Conservation (phyloP, 2,797 vertebrate species). For the Dermochelys coriacea region DNA sequence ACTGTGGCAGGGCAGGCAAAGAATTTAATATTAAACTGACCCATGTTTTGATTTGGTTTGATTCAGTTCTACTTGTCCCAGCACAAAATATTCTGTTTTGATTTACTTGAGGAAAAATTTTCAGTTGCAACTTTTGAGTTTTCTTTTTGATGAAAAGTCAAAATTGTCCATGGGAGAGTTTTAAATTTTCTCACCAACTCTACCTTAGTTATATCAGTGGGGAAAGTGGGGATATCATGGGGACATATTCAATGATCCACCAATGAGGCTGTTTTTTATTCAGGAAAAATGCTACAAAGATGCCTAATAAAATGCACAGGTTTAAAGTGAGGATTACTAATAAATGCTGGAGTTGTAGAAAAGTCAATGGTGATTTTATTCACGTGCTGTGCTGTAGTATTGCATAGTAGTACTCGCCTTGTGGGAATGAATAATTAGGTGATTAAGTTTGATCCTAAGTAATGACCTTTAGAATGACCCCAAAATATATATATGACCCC, state of each 20-base stretch:
- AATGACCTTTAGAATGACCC: slow-evolving; percentile 60
- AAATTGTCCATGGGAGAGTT: too few relatives aligned
- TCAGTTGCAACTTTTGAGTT: too few relatives aligned
- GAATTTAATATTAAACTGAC: neutral
- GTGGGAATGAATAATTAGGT: slow-evolving; percentile 59
- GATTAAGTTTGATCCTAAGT: slow-evolving; percentile 60
- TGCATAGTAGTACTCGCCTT: neutral
- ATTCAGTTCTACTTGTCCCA: too few relatives aligned
- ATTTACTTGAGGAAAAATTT: too few relatives aligned
- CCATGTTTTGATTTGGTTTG: neutral
- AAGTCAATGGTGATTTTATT: slow-evolving; percentile 38
- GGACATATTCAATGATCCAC: neutral
- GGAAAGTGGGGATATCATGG: neutral
- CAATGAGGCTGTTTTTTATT: neutral
- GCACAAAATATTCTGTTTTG: too few relatives aligned
- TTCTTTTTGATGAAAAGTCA: too few relatives aligned
- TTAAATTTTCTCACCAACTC: neutral
- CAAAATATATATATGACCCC: slow-evolving; percentile 25
- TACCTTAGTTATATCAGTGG: neutral
- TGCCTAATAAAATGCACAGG: neutral
- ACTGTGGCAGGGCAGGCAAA: neutral
- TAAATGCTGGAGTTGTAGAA: slow-evolving; percentile 35
- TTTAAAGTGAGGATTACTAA: slow-evolving; percentile 20
- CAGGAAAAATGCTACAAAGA: neutral
- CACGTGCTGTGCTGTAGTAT: neutral